phyloP scores from a whole-genome alignment of 1,140 invertebrate species.

The Lasaia peninsularis region DNA sequence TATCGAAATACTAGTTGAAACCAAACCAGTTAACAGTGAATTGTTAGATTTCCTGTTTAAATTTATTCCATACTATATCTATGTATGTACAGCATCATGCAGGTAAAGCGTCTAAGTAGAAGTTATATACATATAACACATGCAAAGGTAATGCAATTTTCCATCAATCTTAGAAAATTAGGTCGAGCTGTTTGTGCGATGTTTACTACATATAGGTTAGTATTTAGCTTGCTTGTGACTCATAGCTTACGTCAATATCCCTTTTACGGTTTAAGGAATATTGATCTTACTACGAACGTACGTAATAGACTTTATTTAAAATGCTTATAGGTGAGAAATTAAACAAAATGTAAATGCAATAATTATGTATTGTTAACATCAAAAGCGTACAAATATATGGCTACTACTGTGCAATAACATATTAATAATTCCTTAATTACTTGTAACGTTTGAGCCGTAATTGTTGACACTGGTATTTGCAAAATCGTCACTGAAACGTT shows the following conservation, averaged over 20 bases:
- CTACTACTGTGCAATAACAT: slow-evolving; percentile 67
- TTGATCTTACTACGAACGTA: slow-evolving; percentile 38
- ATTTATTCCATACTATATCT: not conserved
- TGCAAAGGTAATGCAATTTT: slow-evolving; percentile 28
- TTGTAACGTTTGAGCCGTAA: slow-evolving; percentile 77
- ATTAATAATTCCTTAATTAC: slow-evolving; percentile 71
- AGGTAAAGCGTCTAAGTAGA: slow-evolving; percentile 29
- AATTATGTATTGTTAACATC: slow-evolving; percentile 70
- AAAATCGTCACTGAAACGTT: slow-evolving; percentile 78
- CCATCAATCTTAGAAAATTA: slow-evolving; percentile 40
- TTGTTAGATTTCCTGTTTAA: not conserved
- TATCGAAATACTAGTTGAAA: no score
- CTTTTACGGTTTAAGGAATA: slow-evolving; percentile 36
- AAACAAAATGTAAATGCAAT: slow-evolving; percentile 63
- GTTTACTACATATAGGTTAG: slow-evolving; percentile 55
- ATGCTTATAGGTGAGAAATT: slow-evolving; percentile 48
- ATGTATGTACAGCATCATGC: slow-evolving; percentile 29
- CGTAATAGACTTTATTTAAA: slow-evolving; percentile 27
- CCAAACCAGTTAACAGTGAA: no score
- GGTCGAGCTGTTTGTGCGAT: slow-evolving; percentile 47
- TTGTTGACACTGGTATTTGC: slow-evolving; percentile 76
- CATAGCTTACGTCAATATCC: slow-evolving; percentile 48
- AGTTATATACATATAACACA: slow-evolving; percentile 20
- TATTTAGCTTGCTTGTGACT: slow-evolving; percentile 47
- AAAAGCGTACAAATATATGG: slow-evolving; percentile 63